Evolutionary conservation across 1,140 invertebrate species (phyloP).

Genomic region (Drosophila triauraria): DNA sequence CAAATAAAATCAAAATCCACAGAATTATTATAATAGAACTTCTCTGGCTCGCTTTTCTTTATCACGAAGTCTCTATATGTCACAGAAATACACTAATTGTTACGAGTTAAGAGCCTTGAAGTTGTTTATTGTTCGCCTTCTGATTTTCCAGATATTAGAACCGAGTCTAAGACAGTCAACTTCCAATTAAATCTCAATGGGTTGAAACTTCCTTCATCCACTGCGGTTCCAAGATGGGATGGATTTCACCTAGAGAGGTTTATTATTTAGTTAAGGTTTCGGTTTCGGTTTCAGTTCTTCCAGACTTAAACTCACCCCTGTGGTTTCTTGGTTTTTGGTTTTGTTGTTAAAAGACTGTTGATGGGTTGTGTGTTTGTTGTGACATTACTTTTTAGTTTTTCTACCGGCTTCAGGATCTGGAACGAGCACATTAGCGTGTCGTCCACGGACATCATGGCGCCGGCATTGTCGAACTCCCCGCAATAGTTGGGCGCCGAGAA

Average conservation of each 20-base stretch:
- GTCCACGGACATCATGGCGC: constrained; percentile 15
- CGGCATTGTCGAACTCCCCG: constrained; percentile 7
- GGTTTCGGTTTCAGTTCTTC: neutral
- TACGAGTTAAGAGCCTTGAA: neutral
- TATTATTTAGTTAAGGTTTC: neutral
- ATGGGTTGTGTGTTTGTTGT: too few relatives aligned
- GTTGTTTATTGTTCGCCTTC: neutral
- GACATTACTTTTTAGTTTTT: neutral
- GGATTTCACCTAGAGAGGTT: neutral
- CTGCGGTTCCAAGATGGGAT: neutral
- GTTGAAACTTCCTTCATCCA: neutral
- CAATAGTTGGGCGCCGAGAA: constrained; percentile 13
- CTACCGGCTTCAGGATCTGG: constrained; percentile 12
- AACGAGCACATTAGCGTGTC: constrained; percentile 5
- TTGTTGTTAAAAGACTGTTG: neutral
- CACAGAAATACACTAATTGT: constrained; percentile 6
- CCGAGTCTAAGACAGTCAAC: neutral
- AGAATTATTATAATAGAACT: neutral
- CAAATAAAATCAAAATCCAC: neutral
- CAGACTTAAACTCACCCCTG: neutral
- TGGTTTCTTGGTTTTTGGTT: neutral
- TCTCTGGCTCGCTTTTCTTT: neutral
- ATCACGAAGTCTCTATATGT: neutral
- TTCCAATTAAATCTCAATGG: neutral
- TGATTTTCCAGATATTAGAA: neutral